These are phyloP conservation scores for Galaxias olidus DNA, from an alignment of 2,797 vertebrate genomes.

Conservation along the genomic window DNA sequence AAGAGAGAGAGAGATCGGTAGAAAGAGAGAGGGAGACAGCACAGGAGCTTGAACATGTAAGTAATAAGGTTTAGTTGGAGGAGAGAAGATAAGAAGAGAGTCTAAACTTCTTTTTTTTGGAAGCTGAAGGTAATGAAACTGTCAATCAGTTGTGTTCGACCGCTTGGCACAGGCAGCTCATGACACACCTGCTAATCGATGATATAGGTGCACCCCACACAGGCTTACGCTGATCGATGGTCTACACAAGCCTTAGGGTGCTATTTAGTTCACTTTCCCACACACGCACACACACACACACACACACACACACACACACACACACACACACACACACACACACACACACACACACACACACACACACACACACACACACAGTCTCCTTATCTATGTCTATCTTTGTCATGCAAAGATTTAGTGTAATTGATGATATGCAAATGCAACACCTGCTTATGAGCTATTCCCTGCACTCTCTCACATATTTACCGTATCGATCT, in stretches of 20 bases:
- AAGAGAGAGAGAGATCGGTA: too few species aligned
- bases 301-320: not conserved
- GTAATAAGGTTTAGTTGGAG: not conserved
- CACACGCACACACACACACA: not conserved
- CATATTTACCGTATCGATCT: too few species aligned
- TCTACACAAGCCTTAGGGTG: too few species aligned
- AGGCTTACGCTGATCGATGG: too few species aligned
- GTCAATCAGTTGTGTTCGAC: conserved; percentile 13
- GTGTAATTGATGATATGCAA: not conserved
- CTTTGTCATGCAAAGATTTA: not conserved
- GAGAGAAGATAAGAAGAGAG: not conserved
- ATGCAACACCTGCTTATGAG: too few species aligned
- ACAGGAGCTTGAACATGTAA: too few species aligned
- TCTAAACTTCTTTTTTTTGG: conserved; percentile 17
- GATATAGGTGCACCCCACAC: too few species aligned
- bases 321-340: not conserved
- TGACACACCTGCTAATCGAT: too few species aligned
- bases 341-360: not conserved
- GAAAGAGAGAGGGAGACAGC: not conserved
- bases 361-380: not conserved
- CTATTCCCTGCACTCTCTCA: too few species aligned
- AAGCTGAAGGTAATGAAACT: conserved; percentile 24
- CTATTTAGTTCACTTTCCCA: not conserved
- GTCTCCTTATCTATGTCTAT: too few species aligned
- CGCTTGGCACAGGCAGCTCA: not conserved